Conservation (phyloP, 1,140 invertebrate genomes). For the Penaeus japonicus region DNA sequence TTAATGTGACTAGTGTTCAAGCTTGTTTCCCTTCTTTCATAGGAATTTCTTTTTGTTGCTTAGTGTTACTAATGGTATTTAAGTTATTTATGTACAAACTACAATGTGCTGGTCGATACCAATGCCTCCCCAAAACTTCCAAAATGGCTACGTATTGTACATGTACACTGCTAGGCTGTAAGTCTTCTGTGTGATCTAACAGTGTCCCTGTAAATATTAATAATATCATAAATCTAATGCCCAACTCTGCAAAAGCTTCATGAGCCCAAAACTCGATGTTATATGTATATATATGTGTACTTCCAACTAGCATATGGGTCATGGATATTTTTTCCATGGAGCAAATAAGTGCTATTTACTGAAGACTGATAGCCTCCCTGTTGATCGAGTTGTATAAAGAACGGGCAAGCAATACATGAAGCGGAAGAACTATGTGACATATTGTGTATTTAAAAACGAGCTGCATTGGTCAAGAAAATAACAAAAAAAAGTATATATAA, state of each 20-base stretch:
- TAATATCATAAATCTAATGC: constrained; percentile 46
- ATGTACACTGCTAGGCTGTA: constrained; percentile 37
- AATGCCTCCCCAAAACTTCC: constrained; percentile 53
- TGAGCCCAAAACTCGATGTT: constrained; percentile 42
- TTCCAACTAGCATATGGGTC: constrained; percentile 44
- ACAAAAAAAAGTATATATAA: too few species aligned
- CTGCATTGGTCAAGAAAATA: not conserved
- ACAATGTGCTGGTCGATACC: constrained; percentile 48
- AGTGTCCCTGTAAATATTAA: constrained; percentile 47
- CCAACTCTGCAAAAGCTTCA: constrained; percentile 43
- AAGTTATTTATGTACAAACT: constrained; percentile 56
- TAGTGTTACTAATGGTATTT: constrained; percentile 54
- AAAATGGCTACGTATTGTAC: constrained; percentile 49
- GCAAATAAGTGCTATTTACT: constrained; percentile 24
- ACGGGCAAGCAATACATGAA: constrained; percentile 35
- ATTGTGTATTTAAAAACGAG: not conserved
- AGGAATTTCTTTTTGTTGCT: constrained; percentile 48
- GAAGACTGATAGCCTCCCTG: constrained; percentile 13
- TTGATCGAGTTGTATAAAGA: constrained; percentile 12
- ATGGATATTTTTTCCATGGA: constrained; percentile 44
- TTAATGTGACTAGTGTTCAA: constrained; percentile 37
- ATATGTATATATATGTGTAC: constrained; percentile 46
- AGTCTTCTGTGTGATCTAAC: constrained; percentile 45
- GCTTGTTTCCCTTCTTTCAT: constrained; percentile 38
- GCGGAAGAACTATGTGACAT: not conserved